Base-by-base conservation (phyloP, 2,113 vertebrate species). In the Larimichthys crocea region DNA sequence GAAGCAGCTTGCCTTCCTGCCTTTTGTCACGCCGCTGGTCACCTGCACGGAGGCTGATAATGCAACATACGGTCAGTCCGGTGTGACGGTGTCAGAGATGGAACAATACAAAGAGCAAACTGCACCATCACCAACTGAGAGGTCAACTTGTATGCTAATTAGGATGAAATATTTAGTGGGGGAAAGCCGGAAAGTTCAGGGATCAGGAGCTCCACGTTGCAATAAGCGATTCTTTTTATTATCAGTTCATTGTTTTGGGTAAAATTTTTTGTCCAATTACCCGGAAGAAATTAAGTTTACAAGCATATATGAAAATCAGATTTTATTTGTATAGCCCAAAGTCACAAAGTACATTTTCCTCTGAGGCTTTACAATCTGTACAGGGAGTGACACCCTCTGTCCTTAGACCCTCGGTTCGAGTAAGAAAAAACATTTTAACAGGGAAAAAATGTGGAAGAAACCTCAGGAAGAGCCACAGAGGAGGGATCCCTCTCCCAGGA, bases 21-120 rank as follows among this genome's bases (percentile, higher is more conserved):
- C 53, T 31, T 69, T 42, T 62, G 75, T 71, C 67, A 69, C 17
- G n/a, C 66, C 62, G 73, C 79, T 57, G 64, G 53, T 86, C 59
- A 76, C 60, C 35, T 77, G 26, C 46, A 59, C 17, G 3, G 15
- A 74, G 79, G 26, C 80, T 35, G 31, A 74, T 65, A 81, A 16
- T 66, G 68, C 55, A 69, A 31, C 11, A n/a, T 3, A 5, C 55
- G 46, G 22, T 29, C 5, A 15, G 3, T 4, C 12, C 14, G 5
- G 69, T 8, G 29, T 55, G 70, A 72, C 16, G 63, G 74, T 2
- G 71, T 59, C 65, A 50, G 57, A 46, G 71, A 49, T 46, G 10
- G 10, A 31, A 48, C 22, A 3, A 1, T 12, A 49, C 64, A 3
- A 80, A 52, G 15, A 53, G 50, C 11, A 17, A 70, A 56, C 8